Evolutionary conservation across 2,113 vertebrate species (phyloP), one percentile per base, ranked within the genome.

Genomic region (Picathartes gymnocephalus): DNA sequence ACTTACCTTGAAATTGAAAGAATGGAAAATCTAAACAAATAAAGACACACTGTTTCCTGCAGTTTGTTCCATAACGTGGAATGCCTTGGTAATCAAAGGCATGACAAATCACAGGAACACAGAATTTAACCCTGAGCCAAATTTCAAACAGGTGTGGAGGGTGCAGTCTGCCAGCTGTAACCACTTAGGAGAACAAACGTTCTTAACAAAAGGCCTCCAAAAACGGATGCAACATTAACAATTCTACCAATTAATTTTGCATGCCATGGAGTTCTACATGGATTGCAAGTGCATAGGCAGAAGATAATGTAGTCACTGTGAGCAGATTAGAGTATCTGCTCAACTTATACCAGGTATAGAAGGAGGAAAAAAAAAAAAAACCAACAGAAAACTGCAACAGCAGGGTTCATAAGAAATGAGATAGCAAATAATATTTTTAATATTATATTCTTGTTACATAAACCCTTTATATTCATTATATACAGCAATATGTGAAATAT

Each of bases 1-100:
- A 23, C 45, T 83, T 95, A 94, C 61, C 91, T 92, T 89, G 70
- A 70, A 74, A 87, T 58, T 45, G 39, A 93, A 96, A 86, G 72
- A 95, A 80, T 81, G 76, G 81, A 24, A 95, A 88, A 92, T 44
- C 35, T 72, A 76, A 92, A 88, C 23, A 95, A 92, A 66, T 28
- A 69, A 56, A 28, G 15, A 42, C 33, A 58, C 77, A 61, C 72
- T 58, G 58, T 68, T 96, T 91, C 28, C 79, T 50, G 28, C 20
- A 82, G 47, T 60, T 94, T 93, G 86, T 83, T 82, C 51, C 66
- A 62, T 58, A 88, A 45, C 18, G 68, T 53, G 42, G 16, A 85
- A 33, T 11, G 19, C 76, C 39, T 9, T 92, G 86, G 44, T 53
- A 87, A 65, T 47, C 39, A 86, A 88, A 81, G 30, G 22, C 47